Evolutionary conservation across 2,797 vertebrate genomes (phyloP), one percentile per base, ranked within the genome.

Genomic region (Artibeus jamaicensis): DNA sequence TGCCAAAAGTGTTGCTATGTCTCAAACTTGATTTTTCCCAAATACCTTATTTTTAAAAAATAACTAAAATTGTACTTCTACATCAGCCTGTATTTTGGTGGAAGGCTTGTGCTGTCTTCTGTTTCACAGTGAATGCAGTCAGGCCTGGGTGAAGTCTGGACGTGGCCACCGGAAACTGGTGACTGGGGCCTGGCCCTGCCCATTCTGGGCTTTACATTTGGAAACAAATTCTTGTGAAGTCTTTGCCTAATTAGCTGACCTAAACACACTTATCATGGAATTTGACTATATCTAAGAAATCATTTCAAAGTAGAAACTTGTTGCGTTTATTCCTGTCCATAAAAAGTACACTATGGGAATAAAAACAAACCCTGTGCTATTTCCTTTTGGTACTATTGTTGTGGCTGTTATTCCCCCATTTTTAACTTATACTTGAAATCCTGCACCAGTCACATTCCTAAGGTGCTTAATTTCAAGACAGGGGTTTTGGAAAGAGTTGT

Each of bases 1-100:
- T 96, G 89, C 93, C 93, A 97, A 95, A 96, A 92, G 42, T 94
- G 37, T 96, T 94, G 65, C 29, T 78, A 24, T 96, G 59, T 97
- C 86, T 91, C 46, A 83, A 81, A 88, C 76, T 82, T 94, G 81
- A 15, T 44, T 62, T 44, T 12, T 4, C 11, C 15, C 26, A 34
- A 93, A 78, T 67, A 39, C 91, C 67, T 96, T 96, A 94, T 94
- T 95, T 53, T 8, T 9, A 87, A 86, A 53, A 94, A 93, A 1
- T 1, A 81, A 22, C 74, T 96, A 77, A 98, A 96, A 92, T 77
- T n/a, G 18, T 96, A 92, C 53, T 96, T 96, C 76, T 86, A 73
- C 96, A 91, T 96, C 91, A 86, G 29, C 73, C 86, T 94, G 6
- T 97, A 92, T 93, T 96, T 89, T 94, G 78, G 85, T 89, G 42